These are phyloP conservation scores for Chrysemys picta DNA, from an alignment of 2,113 vertebrate genomes.

Conservation along the genomic window DNA sequence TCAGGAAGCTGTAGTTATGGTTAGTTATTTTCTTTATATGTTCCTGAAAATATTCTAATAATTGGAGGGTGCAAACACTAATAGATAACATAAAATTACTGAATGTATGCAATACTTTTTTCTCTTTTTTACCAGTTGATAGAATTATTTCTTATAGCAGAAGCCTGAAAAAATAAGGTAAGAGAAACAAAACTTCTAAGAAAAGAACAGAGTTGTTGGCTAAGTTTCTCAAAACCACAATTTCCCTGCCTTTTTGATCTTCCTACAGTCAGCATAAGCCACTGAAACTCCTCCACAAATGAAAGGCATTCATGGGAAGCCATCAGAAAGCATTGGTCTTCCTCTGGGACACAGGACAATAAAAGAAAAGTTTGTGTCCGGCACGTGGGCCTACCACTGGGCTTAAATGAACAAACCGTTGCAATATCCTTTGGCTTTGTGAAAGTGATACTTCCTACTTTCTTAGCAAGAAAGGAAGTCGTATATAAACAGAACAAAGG, in stretches of 20 bases:
- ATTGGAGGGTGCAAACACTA: neutral
- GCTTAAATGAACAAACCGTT: slow-evolving; percentile 69
- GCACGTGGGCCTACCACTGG: slow-evolving; percentile 53
- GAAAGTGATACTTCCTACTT: slow-evolving; percentile 77
- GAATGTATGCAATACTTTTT: neutral
- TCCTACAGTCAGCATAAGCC: slow-evolving; percentile 64
- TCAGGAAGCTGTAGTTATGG: slow-evolving; percentile 12
- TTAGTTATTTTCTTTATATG: slow-evolving; percentile 33
- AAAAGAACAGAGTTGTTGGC: slow-evolving; percentile 54
- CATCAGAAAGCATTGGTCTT: slow-evolving; percentile 50
- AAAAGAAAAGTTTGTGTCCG: slow-evolving; percentile 63
- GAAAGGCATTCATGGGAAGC: slow-evolving; percentile 71
- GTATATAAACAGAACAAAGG: slow-evolving; percentile 79
- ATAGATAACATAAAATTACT: slow-evolving; percentile 23
- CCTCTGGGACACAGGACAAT: slow-evolving; percentile 63
- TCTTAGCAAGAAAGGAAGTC: slow-evolving; percentile 74
- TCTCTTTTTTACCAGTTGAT: neutral
- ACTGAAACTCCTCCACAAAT: slow-evolving; percentile 62
- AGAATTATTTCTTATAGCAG: neutral
- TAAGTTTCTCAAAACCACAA: slow-evolving; percentile 53
- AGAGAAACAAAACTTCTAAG: slow-evolving; percentile 47
- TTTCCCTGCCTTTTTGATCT: slow-evolving; percentile 74
- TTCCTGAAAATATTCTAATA: slow-evolving; percentile 42
- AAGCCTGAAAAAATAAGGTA: slow-evolving; percentile 45
- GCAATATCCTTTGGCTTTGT: slow-evolving; percentile 59